These are phyloP conservation scores for Bemisia tabaci DNA, from an alignment of 1,140 invertebrate genomes.

Conservation along the genomic window DNA sequence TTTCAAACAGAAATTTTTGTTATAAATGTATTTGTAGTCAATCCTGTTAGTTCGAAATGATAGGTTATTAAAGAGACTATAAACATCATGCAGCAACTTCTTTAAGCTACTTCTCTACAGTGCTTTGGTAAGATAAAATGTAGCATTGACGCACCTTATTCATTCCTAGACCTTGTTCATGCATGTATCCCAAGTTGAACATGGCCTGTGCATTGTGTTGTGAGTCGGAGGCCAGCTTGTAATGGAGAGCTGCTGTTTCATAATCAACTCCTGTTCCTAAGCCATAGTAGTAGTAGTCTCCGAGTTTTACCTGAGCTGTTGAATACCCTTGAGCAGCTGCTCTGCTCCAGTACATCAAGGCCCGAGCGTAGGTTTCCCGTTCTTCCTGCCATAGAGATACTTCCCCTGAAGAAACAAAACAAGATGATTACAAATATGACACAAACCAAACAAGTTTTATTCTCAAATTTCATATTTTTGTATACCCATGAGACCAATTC, in stretches of 20 bases:
- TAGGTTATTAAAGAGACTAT: too few relatives aligned
- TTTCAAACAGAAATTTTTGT: too few relatives aligned
- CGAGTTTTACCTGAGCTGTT: constrained; percentile 81
- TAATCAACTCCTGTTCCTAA: constrained; percentile 82
- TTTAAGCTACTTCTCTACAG: too few relatives aligned
- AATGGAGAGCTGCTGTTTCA: constrained; percentile 80
- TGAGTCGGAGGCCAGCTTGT: constrained; percentile 82
- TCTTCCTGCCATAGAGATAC: constrained; percentile 42
- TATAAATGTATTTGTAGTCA: too few relatives aligned
- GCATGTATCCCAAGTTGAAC: constrained; percentile 99
- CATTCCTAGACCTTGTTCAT: constrained; percentile 91
- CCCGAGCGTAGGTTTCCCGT: constrained; percentile 60
- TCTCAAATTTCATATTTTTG: too few relatives aligned
- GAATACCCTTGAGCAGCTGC: constrained; percentile 84
- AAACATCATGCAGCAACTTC: too few relatives aligned
- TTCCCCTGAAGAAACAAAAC: constrained; percentile 37
- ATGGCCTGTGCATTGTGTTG: constrained; percentile 96
- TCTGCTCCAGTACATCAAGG: constrained; percentile 78
- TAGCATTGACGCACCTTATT: too few relatives aligned
- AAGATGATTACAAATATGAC: too few relatives aligned
- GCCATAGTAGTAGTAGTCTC: constrained; percentile 98
- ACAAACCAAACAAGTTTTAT: too few relatives aligned
- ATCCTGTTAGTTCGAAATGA: too few relatives aligned
- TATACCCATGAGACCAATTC: too few relatives aligned
- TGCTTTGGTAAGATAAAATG: too few relatives aligned